These are phyloP conservation scores for Xenopus petersii DNA, from an alignment of 2,797 vertebrate genomes.

Conservation along the genomic window DNA sequence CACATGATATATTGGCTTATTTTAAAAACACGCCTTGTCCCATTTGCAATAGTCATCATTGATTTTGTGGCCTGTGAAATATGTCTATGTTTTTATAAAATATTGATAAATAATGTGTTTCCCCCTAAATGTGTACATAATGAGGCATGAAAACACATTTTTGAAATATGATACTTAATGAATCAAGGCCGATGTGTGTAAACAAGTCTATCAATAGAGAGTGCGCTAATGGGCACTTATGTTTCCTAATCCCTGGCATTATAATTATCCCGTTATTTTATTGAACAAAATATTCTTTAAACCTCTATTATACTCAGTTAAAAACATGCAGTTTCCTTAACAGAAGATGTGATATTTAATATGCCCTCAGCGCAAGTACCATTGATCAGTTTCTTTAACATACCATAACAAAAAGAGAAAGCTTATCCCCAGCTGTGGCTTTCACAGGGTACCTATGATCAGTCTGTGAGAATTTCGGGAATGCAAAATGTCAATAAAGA, in stretches of 20 bases:
- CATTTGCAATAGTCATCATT: no score
- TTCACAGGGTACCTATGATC: constrained; percentile 30
- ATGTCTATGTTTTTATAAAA: no score
- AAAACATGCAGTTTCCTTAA: constrained; percentile 7
- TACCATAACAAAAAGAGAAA: constrained; percentile 38
- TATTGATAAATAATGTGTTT: no score
- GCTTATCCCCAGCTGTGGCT: constrained; percentile 40
- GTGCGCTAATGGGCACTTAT: not conserved
- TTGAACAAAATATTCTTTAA: not conserved
- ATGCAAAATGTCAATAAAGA: not conserved
- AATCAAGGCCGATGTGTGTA: not conserved
- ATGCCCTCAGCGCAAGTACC: constrained; percentile 15
- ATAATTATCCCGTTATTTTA: not conserved
- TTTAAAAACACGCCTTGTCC: no score
- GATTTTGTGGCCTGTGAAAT: no score
- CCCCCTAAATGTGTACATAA: not conserved
- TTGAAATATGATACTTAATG: not conserved
- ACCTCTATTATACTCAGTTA: constrained; percentile 3
- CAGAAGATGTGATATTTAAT: constrained; percentile 31
- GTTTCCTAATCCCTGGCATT: not conserved
- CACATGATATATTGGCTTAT: no score
- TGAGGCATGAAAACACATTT: not conserved
- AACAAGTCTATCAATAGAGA: not conserved
- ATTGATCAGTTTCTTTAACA: constrained; percentile 29
- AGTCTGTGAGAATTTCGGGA: constrained; percentile 22